phyloP scores from a whole-genome alignment of 2,113 vertebrate species.

The Galbula dea region DNA sequence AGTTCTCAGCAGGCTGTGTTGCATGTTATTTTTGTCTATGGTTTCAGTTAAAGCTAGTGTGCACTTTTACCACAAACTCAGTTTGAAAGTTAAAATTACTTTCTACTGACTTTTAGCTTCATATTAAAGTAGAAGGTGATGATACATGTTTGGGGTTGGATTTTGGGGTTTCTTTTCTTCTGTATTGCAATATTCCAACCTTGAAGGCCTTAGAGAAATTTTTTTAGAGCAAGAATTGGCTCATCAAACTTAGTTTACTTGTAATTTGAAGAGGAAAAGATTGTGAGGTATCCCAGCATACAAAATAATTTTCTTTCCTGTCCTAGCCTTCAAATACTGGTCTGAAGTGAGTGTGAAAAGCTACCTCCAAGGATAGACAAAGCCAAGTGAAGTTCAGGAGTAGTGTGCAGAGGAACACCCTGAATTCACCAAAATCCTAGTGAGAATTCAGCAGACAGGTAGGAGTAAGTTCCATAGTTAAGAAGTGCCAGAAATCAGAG shows the following conservation, averaged over 20 bases:
- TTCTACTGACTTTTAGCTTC: not conserved
- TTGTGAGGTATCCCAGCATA: not conserved
- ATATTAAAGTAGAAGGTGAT: not conserved
- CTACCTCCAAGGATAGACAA: not conserved
- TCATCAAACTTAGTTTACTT: not conserved
- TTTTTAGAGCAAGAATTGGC: not conserved
- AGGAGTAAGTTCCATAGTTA: not conserved
- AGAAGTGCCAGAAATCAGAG: not conserved
- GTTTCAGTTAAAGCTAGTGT: not conserved
- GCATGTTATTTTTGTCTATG: not conserved
- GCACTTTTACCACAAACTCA: not conserved
- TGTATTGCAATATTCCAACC: not conserved
- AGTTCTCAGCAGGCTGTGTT: not conserved
- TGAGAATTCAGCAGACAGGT: not conserved
- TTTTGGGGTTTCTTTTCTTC: not conserved
- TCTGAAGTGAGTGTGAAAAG: not conserved
- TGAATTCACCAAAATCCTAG: rapidly evolving
- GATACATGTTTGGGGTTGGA: not conserved
- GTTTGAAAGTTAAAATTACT: not conserved
- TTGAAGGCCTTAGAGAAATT: not conserved
- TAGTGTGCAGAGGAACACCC: not conserved
- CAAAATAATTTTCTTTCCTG: not conserved
- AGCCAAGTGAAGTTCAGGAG: not conserved
- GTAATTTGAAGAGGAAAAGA: not conserved
- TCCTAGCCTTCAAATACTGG: not conserved